phyloP scores from a whole-genome alignment of 2,797 vertebrate species.

The Prionace glauca region DNA sequence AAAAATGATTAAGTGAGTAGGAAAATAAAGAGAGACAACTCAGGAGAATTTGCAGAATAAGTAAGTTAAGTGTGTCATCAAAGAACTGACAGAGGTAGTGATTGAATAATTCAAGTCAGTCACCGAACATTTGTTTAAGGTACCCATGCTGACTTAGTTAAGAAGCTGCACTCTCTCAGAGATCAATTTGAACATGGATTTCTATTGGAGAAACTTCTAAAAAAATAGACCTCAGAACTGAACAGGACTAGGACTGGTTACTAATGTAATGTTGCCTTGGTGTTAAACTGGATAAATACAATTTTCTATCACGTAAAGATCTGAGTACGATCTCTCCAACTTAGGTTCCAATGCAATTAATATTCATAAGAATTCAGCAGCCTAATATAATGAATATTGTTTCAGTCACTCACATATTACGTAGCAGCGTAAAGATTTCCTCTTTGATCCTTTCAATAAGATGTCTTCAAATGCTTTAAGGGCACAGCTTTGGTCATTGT shows the following conservation, averaged over 20 bases:
- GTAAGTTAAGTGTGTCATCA: background rate
- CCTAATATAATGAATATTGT: background rate
- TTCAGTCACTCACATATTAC: background rate
- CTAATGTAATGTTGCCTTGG: too few species aligned
- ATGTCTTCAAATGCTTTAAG: conserved; percentile 6
- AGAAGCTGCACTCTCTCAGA: background rate
- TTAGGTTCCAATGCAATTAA: background rate
- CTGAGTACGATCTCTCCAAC: background rate
- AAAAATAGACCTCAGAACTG: background rate
- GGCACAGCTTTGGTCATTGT: background rate
- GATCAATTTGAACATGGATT: background rate
- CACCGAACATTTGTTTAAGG: background rate
- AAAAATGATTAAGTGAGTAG: background rate
- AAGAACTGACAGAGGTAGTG: background rate
- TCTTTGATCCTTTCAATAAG: conserved; percentile 26
- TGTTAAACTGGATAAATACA: background rate
- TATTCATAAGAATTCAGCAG: conserved; percentile 3
- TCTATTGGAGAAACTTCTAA: background rate
- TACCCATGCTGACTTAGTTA: background rate
- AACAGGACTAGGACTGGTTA: background rate
- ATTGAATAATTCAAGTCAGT: background rate
- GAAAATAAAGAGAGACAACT: background rate
- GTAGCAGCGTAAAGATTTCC: background rate
- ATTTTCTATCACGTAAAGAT: background rate
- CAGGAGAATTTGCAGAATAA: background rate